Conservation (phyloP, 2,797 vertebrate species). For the Lateolabrax maculatus region DNA sequence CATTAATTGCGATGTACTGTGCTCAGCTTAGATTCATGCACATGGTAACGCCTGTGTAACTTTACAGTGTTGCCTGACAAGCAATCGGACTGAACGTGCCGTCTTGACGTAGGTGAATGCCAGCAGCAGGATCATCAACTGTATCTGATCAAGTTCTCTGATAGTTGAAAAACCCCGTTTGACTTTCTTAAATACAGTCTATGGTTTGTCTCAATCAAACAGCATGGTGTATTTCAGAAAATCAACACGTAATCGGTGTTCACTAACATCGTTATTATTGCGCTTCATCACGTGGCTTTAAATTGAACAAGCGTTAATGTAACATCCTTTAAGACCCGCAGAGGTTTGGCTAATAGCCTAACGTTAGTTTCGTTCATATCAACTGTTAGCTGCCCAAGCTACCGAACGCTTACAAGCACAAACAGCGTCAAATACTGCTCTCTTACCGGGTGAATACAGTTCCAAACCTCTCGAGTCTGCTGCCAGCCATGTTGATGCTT, state of each 20-base stretch:
- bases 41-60: too few relatives aligned
- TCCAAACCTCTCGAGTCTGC: constrained; percentile 69
- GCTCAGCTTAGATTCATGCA: rapidly evolving
- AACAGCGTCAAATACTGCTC: neutral
- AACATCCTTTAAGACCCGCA: neutral
- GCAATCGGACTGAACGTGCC: neutral
- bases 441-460: constrained; percentile 71
- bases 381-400: neutral
- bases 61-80: neutral
- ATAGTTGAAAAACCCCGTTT: neutral
- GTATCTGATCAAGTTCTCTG: neutral
- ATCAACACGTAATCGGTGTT: neutral
- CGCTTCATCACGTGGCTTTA: neutral
- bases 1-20: too few relatives aligned
- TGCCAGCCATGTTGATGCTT: constrained; percentile 63
- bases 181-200: too few relatives aligned
- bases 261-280: neutral
- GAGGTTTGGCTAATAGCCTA: too few relatives aligned
- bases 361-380: neutral
- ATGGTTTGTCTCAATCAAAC: neutral
- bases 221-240: neutral
- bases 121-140: too few relatives aligned
- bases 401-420: neutral
- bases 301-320: neutral
- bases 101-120: neutral